Evolutionary conservation across 2,888 invertebrate genomes (phyloP), one percentile per base, ranked within the genome.

Genomic region (Sinelater perroti): DNA sequence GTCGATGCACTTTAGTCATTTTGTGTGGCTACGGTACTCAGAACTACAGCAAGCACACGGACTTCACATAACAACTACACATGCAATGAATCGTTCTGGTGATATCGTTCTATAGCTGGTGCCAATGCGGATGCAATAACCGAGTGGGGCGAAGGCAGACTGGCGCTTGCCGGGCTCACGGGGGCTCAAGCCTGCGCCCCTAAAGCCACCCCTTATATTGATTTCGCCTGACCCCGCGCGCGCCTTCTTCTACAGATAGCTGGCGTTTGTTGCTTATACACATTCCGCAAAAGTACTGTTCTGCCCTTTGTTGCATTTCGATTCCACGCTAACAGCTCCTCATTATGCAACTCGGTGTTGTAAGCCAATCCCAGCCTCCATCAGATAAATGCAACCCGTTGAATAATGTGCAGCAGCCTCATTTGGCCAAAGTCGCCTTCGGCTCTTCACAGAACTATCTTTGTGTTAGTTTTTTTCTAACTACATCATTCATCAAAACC

Each of bases 111-210:
- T 60, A 52, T 52, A 60, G 57, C 56, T 53, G 54, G 60, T 62
- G 60, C 50, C 55, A 63, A 62, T 66, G 66, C 61, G 66, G 68
- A 70, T 71, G 72, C 71, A 71, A 64, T 70, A 67, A 68, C 70
- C 70, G 67, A 71, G 73, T 72, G 70, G 62, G 65, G 60, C 60
- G 60, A 59, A 61, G 82, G 78, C 81, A 81, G 82, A 83, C 80
- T 76, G 78, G 78, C 74, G 71, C 79, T 78, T 75, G 75, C 76
- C 75, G 72, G 69, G 74, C 73, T 79, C 75, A 73, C 77, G 78
- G 81, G 81, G 79, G 81, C 79, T 78, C 75, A 75, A 72, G 79
- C 78, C 73, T 77, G 77, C 77, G 77, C 78, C 75, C 72, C 76
- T 70, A 64, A 71, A 70, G 70, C 73, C 73, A 72, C 74, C 75